These are phyloP conservation scores for Eulemur rufifrons DNA, from an alignment of 2,113 vertebrate species.

Conservation along the genomic window DNA sequence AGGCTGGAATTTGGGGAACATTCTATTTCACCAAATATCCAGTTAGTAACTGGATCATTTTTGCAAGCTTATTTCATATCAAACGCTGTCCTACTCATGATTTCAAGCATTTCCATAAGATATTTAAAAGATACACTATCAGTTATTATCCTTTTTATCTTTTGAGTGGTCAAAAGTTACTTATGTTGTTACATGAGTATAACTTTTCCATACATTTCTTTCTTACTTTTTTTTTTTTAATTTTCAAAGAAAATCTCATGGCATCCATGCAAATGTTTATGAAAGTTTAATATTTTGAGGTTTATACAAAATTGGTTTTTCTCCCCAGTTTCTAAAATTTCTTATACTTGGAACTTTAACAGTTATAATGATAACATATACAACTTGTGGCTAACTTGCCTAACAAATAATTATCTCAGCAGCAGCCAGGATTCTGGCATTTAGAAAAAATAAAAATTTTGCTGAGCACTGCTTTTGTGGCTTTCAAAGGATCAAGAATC, in stretches of 20 bases:
- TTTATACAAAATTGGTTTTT: not conserved
- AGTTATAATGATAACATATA: not conserved
- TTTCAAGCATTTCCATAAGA: slow-evolving; percentile 3
- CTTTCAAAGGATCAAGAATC: slow-evolving; percentile 5
- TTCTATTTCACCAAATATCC: not conserved
- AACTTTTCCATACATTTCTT: not conserved
- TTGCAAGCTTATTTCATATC: not conserved
- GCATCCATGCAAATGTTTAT: not conserved
- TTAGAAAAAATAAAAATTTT: not conserved
- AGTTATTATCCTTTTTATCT: not conserved
- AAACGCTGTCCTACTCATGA: not conserved
- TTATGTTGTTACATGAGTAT: not conserved
- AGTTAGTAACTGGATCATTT: not conserved
- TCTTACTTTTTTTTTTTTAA: not conserved
- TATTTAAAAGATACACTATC: not conserved
- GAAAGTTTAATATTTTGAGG: slow-evolving; percentile 17
- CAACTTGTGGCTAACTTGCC: not conserved
- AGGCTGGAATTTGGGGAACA: not conserved
- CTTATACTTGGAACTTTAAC: not conserved
- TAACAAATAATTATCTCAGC: slow-evolving; percentile 44
- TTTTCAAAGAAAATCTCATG: not conserved
- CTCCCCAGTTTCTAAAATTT: not conserved
- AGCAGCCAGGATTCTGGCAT: not conserved
- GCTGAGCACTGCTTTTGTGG: not conserved
- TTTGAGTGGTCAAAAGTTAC: not conserved